Base-by-base conservation (phyloP, 2,888 invertebrate species). In the Cryptus viduatorius region DNA sequence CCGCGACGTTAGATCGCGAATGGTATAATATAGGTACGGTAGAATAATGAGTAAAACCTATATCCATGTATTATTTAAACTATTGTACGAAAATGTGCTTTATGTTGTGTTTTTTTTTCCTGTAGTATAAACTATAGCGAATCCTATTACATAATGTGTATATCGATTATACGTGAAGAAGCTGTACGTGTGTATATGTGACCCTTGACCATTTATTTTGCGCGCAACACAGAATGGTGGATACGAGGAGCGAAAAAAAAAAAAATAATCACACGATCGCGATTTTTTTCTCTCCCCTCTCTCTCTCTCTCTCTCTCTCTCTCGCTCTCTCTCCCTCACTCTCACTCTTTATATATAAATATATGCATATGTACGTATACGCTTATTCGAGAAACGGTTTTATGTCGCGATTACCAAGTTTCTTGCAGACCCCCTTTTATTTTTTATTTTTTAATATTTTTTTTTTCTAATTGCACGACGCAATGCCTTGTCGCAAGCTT, bases 1-100 rank as follows among this genome's bases (percentile, higher is more conserved):
- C 79, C 76, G 72, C 81, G 81, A 87, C 75, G 56, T 85, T 78
- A 86, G 75, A 73, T 78, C 59, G 83, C 79, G 48, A 50, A 4
- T 42, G 24, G 44, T 71, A 64, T 64, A 78, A 56, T 64, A 78
- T 65, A 73, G 64, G 83, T 73, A 86, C 50, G 76, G 81, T 83
- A 82, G 75, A 50, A 75, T 82, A 79, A 68, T 82, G 42, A 71
- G 71, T 65, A 89, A 89, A 89, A 89, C 89, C 89, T 90, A 89
- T 90, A 89, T 88, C 44, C 88, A 76, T 88, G 87, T 89, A 89
- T 90, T 86, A 87, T 87, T 88, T 88, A 91, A 92, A 86, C 91
- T 92, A 91, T 91, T 89, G 90, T 87, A 87, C 87, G 88, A 90
- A 87, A 69, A 83, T 85, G 88, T 86, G 82, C 87, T 86, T 87